A percentile compares a stretch with the other conserved stretches of the same genome.
Evolutionary conservation across 2,888 invertebrate species (phyloP).

Genomic region (Hirtodrosophila alboralis): DNA sequence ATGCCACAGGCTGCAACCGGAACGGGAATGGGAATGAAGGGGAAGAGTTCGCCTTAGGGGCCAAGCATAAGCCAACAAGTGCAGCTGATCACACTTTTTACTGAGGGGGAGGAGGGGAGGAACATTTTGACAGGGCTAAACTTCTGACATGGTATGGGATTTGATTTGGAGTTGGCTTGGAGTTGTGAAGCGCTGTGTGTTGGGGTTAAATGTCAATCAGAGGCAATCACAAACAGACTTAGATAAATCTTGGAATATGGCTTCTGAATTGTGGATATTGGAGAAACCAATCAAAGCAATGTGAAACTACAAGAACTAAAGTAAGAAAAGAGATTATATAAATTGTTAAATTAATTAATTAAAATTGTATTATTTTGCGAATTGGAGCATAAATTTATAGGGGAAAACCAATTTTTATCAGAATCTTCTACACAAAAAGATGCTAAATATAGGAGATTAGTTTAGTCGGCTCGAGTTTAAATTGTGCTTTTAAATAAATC

Average conservation of each 20-base stretch:
- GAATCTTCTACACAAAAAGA: no score
- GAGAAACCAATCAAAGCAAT: no score
- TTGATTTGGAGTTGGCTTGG: neutral
- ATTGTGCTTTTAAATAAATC: no score
- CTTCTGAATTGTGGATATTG: neutral
- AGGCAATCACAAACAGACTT: constrained; percentile 23
- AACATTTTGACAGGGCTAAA: constrained; percentile 69
- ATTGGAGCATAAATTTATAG: no score
- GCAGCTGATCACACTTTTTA: constrained; percentile 78
- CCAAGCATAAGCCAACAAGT: constrained; percentile 52
- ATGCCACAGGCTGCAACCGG: constrained; percentile 51
- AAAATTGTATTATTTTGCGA: no score
- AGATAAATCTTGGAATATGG: constrained; percentile 4
- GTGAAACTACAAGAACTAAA: no score
- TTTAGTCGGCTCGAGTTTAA: no score
- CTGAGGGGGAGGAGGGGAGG: no score
- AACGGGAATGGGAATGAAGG: constrained; percentile 10
- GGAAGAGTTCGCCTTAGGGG: constrained; percentile 5
- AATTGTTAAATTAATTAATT: no score
- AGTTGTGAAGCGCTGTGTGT: constrained; percentile 12
- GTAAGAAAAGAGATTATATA: no score
- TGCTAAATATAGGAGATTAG: no score
- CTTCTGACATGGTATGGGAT: constrained; percentile 29
- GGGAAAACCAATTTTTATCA: no score
- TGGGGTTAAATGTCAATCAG: constrained; percentile 71